phyloP scores from a whole-genome alignment of 1,140 invertebrate genomes.

The Zaprionus camerounensis region DNA sequence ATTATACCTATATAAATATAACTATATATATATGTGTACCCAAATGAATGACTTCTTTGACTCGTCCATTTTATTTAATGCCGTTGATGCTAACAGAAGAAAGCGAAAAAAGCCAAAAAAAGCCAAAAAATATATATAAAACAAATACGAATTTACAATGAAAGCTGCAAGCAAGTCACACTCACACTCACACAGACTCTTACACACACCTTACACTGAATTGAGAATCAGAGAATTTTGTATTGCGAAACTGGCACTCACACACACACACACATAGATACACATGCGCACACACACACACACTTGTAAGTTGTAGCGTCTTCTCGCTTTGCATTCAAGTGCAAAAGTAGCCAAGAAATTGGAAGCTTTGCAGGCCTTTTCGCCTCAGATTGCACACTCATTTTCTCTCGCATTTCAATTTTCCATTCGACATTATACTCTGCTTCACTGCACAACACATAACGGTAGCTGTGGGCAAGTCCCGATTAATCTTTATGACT shows the following conservation, averaged over 20 bases:
- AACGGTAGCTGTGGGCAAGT: constrained; percentile 12
- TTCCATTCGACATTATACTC: constrained; percentile 40
- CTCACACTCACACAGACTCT: constrained; percentile 35
- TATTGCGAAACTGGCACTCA: constrained; percentile 12
- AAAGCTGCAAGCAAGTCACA: constrained; percentile 58
- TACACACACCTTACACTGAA: constrained; percentile 24
- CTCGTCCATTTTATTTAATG: constrained; percentile 84
- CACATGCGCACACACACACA: constrained; percentile 14
- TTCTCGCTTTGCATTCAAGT: constrained; percentile 23
- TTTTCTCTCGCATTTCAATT: background rate
- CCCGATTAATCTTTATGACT: no score
- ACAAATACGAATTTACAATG: constrained; percentile 35
- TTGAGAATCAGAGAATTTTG: constrained; percentile 18
- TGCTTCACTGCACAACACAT: constrained; percentile 44
- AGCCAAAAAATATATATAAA: constrained; percentile 21
- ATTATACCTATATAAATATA: constrained; percentile 62
- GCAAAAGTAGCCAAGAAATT: constrained; percentile 38
- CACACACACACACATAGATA: constrained; percentile 23
- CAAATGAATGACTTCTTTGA: constrained; percentile 84
- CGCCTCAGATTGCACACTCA: constrained; percentile 30
- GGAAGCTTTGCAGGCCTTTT: constrained; percentile 12
- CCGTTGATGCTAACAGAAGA: constrained; percentile 83
- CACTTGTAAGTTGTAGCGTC: constrained; percentile 17
- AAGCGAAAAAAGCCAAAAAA: constrained; percentile 60
- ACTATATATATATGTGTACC: constrained; percentile 63